Evolutionary conservation across 2,888 invertebrate genomes (phyloP).

Genomic region (Tiphia femorata): DNA sequence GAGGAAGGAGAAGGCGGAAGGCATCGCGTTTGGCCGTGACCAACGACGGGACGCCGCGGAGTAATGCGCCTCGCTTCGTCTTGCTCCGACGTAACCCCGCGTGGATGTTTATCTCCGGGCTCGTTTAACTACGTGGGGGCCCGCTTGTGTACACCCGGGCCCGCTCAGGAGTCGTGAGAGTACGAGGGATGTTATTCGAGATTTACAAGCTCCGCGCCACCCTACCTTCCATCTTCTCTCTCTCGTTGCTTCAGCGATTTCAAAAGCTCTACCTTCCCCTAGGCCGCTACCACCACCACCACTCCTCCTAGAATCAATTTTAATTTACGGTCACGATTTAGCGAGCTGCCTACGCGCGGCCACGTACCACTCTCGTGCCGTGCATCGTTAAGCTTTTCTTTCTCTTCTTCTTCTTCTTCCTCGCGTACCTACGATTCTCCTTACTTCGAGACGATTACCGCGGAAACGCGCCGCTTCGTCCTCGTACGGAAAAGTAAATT

Average conservation of each 20-base stretch:
- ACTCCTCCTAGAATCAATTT: constrained; percentile 28
- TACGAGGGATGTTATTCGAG: constrained; percentile 33
- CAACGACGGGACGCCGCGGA: constrained; percentile 21
- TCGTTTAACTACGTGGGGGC: constrained; percentile 23
- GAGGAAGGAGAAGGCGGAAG: background rate
- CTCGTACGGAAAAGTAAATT: no score
- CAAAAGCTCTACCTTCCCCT: no score
- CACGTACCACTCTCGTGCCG: no score
- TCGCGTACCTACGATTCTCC: no score
- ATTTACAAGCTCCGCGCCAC: constrained; percentile 33
- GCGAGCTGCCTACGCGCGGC: no score
- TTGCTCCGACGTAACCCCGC: constrained; percentile 32
- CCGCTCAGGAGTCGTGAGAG: constrained; percentile 35
- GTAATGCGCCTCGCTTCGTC: constrained; percentile 36
- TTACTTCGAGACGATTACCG: no score
- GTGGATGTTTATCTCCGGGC: constrained; percentile 37
- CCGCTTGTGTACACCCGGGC: constrained; percentile 36
- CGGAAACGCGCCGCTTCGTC: no score
- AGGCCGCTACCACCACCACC: no score
- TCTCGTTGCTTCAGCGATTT: background rate
- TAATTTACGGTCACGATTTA: constrained; percentile 31
- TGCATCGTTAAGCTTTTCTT: no score
- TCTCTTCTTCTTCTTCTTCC: background rate
- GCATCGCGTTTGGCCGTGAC: constrained; percentile 5
- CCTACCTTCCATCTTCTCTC: background rate